These are phyloP conservation scores for Dryobotodes eremita DNA, from an alignment of 2,888 invertebrate species.

Conservation along the genomic window DNA sequence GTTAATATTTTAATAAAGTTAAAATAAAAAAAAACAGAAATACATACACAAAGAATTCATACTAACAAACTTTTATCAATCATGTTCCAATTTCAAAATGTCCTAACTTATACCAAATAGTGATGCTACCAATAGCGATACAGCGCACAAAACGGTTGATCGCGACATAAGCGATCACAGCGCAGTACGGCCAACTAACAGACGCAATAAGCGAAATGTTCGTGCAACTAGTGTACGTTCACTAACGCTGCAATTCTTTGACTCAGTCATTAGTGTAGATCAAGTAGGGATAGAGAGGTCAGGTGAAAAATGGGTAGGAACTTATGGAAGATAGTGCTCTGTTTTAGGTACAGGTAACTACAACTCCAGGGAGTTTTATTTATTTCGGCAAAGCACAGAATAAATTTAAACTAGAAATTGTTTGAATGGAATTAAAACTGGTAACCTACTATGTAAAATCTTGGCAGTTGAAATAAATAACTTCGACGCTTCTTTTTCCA, in stretches of 20 bases:
- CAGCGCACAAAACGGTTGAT: slow-evolving; percentile 35
- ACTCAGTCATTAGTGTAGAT: slow-evolving; percentile 64
- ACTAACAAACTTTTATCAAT: not conserved
- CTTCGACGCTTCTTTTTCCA: not conserved
- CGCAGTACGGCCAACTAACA: slow-evolving; percentile 32
- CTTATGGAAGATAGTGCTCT: not conserved
- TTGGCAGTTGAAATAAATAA: not conserved
- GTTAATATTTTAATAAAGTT: not conserved
- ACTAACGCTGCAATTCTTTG: slow-evolving; percentile 70
- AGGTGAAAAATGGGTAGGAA: not conserved
- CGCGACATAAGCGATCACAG: slow-evolving; percentile 36
- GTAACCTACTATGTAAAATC: not conserved
- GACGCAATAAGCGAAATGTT: slow-evolving; percentile 58
- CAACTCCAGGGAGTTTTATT: no score
- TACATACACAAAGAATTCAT: not conserved
- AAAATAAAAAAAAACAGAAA: not conserved
- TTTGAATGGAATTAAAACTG: not conserved
- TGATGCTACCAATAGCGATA: not conserved
- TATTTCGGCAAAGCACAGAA: no score
- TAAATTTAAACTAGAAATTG: not conserved
- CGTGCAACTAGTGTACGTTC: slow-evolving; percentile 63
- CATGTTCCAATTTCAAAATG: not conserved
- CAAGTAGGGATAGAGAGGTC: slow-evolving; percentile 26
- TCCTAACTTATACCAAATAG: not conserved
- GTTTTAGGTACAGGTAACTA: no score